These are phyloP conservation scores for Cephus pygmeus DNA, from an alignment of 2,888 invertebrate species.

Conservation along the genomic window DNA sequence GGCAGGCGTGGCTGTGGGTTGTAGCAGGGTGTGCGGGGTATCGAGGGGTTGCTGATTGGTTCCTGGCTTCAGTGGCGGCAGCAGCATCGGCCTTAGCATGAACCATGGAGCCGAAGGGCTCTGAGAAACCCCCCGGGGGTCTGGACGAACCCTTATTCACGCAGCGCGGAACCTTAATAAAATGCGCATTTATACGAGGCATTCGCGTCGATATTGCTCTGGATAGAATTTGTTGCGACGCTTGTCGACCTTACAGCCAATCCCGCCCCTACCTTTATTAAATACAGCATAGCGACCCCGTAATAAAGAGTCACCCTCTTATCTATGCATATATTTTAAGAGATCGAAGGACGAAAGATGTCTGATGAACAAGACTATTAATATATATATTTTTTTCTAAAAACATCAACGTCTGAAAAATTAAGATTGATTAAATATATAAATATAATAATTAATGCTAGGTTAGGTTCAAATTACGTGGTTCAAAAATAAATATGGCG, in stretches of 20 bases:
- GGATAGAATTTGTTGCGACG: conserved; percentile 42
- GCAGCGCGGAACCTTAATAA: conserved; percentile 51
- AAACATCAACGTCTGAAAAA: background rate
- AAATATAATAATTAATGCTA: background rate
- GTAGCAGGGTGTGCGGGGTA: conserved; percentile 50
- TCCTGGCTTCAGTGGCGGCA: conserved; percentile 26
- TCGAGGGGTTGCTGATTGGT: conserved; percentile 61
- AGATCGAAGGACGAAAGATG: background rate
- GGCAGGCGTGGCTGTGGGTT: conserved; percentile 65
- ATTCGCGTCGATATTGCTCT: conserved; percentile 38
- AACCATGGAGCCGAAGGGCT: conserved; percentile 42
- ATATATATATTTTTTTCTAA: background rate
- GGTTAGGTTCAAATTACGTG: background rate
- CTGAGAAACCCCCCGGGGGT: conserved; percentile 37
- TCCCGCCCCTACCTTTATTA: conserved; percentile 32
- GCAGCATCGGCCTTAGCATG: conserved; percentile 13
- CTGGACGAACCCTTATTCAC: conserved; percentile 40
- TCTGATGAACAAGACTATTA: background rate
- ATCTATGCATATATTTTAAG: background rate
- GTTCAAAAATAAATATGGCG: background rate
- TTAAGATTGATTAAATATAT: background rate
- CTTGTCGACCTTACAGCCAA: conserved; percentile 29
- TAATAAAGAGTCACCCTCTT: conserved; percentile 25
- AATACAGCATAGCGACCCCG: conserved; percentile 30
- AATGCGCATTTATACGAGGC: conserved; percentile 60